Conservation (phyloP, 2,113 vertebrate genomes). For the Nasalis larvatus region DNA sequence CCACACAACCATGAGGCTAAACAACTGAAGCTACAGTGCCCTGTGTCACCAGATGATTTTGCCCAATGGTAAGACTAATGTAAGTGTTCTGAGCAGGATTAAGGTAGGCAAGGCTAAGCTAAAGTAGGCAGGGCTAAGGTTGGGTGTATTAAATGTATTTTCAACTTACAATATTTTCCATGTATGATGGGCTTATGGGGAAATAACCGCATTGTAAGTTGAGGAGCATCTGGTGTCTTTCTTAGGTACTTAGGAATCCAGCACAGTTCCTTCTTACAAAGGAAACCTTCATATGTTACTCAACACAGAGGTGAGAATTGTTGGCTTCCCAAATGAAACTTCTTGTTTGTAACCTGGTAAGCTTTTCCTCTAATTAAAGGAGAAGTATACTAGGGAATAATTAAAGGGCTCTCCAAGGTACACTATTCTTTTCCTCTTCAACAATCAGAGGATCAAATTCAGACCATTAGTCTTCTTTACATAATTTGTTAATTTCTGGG, state of each 20-base stretch:
- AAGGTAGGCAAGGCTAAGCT: background rate
- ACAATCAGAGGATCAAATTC: background rate
- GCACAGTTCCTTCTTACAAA: background rate
- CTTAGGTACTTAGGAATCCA: background rate
- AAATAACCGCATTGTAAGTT: background rate
- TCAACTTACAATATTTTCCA: background rate
- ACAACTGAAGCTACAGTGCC: background rate
- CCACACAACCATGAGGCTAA: background rate
- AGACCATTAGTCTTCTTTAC: background rate
- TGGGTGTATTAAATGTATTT: background rate
- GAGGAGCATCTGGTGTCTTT: background rate
- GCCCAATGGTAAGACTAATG: background rate
- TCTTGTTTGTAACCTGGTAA: slow-evolving; percentile 3
- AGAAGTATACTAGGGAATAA: background rate
- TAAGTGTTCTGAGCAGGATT: background rate
- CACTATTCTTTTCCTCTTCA: background rate
- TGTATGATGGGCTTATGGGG: background rate
- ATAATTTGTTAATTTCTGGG: background rate
- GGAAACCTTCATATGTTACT: slow-evolving; percentile 41
- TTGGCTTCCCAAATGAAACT: background rate
- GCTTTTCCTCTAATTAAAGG: background rate
- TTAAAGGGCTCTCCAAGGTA: background rate
- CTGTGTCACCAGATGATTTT: background rate
- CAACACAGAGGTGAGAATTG: background rate
- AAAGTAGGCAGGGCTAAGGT: background rate